Evolutionary conservation across 2,888 invertebrate genomes (phyloP).

Genomic region (Platerodrilus igneus): DNA sequence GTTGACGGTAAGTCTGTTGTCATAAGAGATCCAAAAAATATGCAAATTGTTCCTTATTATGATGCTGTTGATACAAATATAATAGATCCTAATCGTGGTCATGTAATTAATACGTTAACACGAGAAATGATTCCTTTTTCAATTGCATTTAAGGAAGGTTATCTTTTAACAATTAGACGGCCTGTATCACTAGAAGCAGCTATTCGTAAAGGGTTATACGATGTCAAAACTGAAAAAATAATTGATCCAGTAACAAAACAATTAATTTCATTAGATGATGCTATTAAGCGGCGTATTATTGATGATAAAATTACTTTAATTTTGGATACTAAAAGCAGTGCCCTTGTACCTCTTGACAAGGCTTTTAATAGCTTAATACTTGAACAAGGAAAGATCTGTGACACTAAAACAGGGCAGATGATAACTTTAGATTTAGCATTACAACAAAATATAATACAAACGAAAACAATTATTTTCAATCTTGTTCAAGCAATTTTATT

Average conservation of each 20-base stretch:
- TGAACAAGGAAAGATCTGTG: constrained; percentile 66
- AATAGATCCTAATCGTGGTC: constrained; percentile 69
- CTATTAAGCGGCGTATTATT: constrained; percentile 72
- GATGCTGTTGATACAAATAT: constrained; percentile 78
- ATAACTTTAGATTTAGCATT: constrained; percentile 69
- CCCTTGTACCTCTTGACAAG: constrained; percentile 68
- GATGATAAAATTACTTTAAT: constrained; percentile 78
- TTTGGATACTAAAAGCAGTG: constrained; percentile 69
- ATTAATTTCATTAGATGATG: constrained; percentile 67
- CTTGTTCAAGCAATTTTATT: constrained; percentile 69
- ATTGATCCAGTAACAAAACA: constrained; percentile 69
- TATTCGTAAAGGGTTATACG: constrained; percentile 66
- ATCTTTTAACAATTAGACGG: constrained; percentile 62
- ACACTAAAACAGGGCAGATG: constrained; percentile 65
- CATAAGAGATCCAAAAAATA: constrained; percentile 68
- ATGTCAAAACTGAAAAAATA: constrained; percentile 64
- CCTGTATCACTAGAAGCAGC: constrained; percentile 76
- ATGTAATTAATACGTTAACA: constrained; percentile 66
- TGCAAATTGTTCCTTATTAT: constrained; percentile 69
- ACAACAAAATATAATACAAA: constrained; percentile 64
- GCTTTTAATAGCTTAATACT: constrained; percentile 65
- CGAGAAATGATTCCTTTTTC: constrained; percentile 64
- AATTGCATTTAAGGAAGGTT: constrained; percentile 66
- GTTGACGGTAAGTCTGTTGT: constrained; percentile 74
- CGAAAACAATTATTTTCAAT: constrained; percentile 63